phyloP scores from a whole-genome alignment of 2,113 vertebrate genomes.

The Gopherus evgoodei region DNA sequence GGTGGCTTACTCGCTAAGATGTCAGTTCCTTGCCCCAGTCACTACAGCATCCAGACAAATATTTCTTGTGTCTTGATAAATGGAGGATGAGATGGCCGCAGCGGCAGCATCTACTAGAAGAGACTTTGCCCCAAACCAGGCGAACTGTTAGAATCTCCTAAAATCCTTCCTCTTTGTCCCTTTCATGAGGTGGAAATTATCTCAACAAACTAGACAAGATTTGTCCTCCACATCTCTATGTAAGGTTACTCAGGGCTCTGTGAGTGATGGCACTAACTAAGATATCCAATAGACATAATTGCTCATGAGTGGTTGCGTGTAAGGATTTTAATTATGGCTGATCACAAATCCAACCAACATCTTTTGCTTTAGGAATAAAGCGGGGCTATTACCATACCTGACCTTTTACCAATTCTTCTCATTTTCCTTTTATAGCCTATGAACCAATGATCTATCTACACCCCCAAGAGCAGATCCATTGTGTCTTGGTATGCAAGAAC shows the following conservation, averaged over 20 bases:
- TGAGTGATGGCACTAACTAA: background rate
- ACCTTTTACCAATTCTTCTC: constrained; percentile 68
- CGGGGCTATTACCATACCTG: constrained; percentile 72
- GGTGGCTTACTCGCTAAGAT: background rate
- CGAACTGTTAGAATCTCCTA: background rate
- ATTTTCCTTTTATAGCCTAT: constrained; percentile 63
- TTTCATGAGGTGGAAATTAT: background rate
- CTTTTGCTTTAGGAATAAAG: constrained; percentile 71
- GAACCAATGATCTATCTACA: constrained; percentile 39
- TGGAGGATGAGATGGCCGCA: background rate
- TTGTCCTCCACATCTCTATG: background rate
- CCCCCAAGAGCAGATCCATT: background rate
- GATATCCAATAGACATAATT: constrained; percentile 67
- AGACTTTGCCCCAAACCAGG: background rate
- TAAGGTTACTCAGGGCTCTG: background rate
- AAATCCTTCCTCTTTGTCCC: background rate
- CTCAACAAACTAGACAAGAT: background rate
- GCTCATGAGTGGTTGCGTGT: constrained; percentile 68
- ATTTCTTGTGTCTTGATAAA: background rate
- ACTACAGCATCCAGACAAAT: background rate
- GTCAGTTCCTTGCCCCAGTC: background rate
- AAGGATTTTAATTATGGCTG: constrained; percentile 19
- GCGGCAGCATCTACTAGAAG: background rate
- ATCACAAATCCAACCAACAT: background rate
- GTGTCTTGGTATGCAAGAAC: background rate